A percentile compares a stretch with the other conserved stretches of the same genome.
Evolutionary conservation across 2,888 invertebrate species (phyloP).

Genomic region (Patella pellucida): DNA sequence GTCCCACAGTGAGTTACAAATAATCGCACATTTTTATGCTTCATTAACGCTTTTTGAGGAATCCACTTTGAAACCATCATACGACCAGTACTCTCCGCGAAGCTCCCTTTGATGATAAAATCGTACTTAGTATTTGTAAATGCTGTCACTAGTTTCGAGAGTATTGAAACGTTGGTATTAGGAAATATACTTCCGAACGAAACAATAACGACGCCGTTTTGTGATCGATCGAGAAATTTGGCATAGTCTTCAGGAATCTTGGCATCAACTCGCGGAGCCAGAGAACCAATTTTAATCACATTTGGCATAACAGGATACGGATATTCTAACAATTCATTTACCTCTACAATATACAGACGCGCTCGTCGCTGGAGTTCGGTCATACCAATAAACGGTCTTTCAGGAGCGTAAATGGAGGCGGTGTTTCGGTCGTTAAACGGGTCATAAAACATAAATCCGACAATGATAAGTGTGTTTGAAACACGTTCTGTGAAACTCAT

Average conservation of each 20-base stretch:
- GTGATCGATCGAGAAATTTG: slow-evolving; percentile 35
- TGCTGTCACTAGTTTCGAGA: not conserved
- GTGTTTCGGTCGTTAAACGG: slow-evolving; percentile 28
- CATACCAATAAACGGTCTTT: slow-evolving; percentile 30
- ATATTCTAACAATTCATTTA: slow-evolving; percentile 39
- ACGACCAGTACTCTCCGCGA: slow-evolving; percentile 1
- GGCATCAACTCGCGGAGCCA: slow-evolving; percentile 30
- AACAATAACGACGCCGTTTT: slow-evolving; percentile 43
- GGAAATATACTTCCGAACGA: slow-evolving; percentile 42
- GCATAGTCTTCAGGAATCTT: slow-evolving; percentile 35
- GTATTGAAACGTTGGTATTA: not conserved
- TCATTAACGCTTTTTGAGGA: slow-evolving; percentile 52
- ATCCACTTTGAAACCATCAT: slow-evolving; percentile 40
- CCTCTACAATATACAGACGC: slow-evolving; percentile 36
- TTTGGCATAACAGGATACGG: slow-evolving; percentile 40
- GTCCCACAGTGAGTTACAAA: slow-evolving; percentile 54
- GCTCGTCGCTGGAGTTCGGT: slow-evolving; percentile 28
- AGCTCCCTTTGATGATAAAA: not conserved
- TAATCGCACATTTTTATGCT: slow-evolving; percentile 40
- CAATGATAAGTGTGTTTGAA: slow-evolving; percentile 1
- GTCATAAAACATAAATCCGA: slow-evolving; percentile 19
- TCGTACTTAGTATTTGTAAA: not conserved
- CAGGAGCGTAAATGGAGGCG: slow-evolving; percentile 35
- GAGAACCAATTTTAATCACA: slow-evolving; percentile 38
- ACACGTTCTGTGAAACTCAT: slow-evolving; percentile 21